Percentiles rank a stretch among this genome's conserved stretches.
phyloP scores from a whole-genome alignment of 1,140 invertebrate genomes.

The Wiebesia pumilae region DNA sequence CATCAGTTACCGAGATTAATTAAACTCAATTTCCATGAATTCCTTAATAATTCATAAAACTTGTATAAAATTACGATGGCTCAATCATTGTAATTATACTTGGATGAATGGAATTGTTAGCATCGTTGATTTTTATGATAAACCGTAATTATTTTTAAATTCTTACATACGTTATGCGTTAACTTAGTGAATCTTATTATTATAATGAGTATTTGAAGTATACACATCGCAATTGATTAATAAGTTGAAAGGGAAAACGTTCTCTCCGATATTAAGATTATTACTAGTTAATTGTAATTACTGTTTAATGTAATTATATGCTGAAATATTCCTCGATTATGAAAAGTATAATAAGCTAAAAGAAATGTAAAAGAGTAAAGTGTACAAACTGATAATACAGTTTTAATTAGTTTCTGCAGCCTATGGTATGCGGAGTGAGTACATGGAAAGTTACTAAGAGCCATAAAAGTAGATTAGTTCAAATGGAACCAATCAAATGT shows the following conservation, averaged over 20 bases:
- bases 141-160: too few relatives aligned
- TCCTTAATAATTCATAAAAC: not conserved
- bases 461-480: not conserved
- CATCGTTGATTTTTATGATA: not conserved
- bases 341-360: too few relatives aligned
- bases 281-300: too few relatives aligned
- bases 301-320: too few relatives aligned
- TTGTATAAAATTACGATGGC: not conserved
- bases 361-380: not conserved
- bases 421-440: not conserved
- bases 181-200: too few relatives aligned
- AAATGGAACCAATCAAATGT: not conserved
- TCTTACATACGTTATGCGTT: too few relatives aligned
- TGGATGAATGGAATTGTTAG: not conserved
- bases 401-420: slow-evolving; percentile 26
- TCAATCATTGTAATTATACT: not conserved
- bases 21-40: not conserved
- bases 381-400: slow-evolving; percentile 10
- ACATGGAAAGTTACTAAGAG: not conserved
- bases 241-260: too few relatives aligned
- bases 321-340: too few relatives aligned
- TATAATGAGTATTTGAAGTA: too few relatives aligned
- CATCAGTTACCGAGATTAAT: not conserved
- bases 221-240: too few relatives aligned
- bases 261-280: too few relatives aligned